Evolutionary conservation across 2,113 vertebrate species (phyloP), one percentile per base, ranked within the genome.

Genomic region (Mastomys coucha): DNA sequence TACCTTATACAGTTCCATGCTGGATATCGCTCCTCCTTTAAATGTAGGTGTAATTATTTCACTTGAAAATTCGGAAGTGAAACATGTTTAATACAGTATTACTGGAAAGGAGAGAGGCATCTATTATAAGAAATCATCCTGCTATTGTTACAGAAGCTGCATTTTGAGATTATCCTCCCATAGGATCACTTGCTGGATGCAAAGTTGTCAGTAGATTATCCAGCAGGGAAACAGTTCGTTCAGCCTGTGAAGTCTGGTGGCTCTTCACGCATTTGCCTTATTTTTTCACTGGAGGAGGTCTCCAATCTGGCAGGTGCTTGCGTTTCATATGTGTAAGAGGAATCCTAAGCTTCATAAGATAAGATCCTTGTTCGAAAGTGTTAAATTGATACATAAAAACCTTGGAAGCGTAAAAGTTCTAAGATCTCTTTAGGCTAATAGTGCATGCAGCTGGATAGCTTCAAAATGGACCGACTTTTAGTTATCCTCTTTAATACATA

Each of bases 401-500:
- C 94, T 73, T 78, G 78, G 97, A 97, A 97, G 85, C 94, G 60
- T 88, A 85, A 97, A 97, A 96, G 93, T 96, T 96, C 96, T 97
- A 89, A 31, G 86, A 90, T 96, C 87, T 97, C 89, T 94, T 92
- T 86, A 53, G 80, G 93, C 95, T 97, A 98, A 92, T 51, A 95
- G 33, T 97, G 93, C 96, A 98, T 97, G 93, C 96, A 98, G 97
- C 97, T 97, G 98, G 60, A 94, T 42, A 97, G n/a, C 77, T 96
- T 98, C 96, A 97, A 97, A 97, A 97, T 72, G 95, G 89, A 95
- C 93, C 96, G 96, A 97, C 97, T 98, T 96, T 92, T 82, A 97
- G 97, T 97, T 97, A 98, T 0, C 86, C 96, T 91, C 91, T 96
- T 97, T 97, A 98, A 98, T 97, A 96, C 93, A 96, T 97, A 98